Evolutionary conservation across 2,888 invertebrate genomes (phyloP).

Genomic region (Lacanobia oleracea): DNA sequence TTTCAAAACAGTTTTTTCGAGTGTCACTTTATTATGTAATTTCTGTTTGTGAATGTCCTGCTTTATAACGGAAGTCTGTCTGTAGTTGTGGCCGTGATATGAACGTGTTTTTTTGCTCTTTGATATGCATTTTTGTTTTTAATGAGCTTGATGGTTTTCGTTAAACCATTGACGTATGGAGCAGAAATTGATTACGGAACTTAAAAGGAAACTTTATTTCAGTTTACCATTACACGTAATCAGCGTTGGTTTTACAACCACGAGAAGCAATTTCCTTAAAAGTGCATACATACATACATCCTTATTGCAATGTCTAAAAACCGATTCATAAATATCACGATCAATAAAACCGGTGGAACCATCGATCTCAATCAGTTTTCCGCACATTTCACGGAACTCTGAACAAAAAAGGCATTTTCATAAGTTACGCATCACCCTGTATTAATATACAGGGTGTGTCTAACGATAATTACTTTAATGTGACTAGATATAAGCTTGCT

Average conservation of each 20-base stretch:
- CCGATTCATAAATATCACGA: neutral
- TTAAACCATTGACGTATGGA: neutral
- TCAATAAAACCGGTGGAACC: constrained; percentile 4
- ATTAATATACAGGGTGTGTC: constrained; percentile 76
- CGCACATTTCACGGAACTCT: constrained; percentile 15
- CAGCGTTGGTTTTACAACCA: neutral
- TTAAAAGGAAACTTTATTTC: neutral
- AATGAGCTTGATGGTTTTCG: constrained; percentile 12
- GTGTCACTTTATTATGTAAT: constrained; percentile 62
- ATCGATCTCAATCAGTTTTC: constrained; percentile 30
- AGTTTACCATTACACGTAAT: neutral
- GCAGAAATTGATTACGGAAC: neutral
- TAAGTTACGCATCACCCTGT: constrained; percentile 47
- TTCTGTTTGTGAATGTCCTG: constrained; percentile 53
- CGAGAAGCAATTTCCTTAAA: neutral
- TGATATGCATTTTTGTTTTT: neutral
- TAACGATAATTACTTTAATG: constrained; percentile 85
- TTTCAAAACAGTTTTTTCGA: constrained; percentile 75
- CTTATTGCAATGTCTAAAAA: neutral
- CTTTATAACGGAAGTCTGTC: constrained; percentile 32
- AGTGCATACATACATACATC: neutral
- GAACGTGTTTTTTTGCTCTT: neutral
- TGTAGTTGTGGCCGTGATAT: constrained; percentile 6
- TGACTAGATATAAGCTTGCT: constrained; percentile 67
- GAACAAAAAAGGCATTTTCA: constrained; percentile 47